These are phyloP conservation scores for Scomber japonicus DNA, from an alignment of 2,113 vertebrate species.

Conservation along the genomic window DNA sequence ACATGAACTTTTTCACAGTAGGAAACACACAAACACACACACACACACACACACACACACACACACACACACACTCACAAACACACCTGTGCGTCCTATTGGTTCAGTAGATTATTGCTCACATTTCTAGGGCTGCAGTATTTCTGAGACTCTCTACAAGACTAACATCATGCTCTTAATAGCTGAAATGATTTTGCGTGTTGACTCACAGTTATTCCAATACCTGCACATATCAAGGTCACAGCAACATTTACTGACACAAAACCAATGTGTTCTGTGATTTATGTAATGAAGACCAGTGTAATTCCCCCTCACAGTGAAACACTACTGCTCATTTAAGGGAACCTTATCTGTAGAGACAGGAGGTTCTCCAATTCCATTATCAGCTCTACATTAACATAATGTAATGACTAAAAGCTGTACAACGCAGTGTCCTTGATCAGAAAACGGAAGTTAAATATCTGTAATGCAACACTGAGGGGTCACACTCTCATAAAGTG, in stretches of 20 bases:
- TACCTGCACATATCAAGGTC: conserved; percentile 43
- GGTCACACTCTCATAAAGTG: not conserved
- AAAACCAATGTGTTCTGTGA: conserved; percentile 4
- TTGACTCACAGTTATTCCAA: conserved; percentile 21
- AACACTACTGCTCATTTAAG: conserved; percentile 20
- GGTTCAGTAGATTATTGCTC: not conserved
- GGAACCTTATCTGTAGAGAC: conserved; percentile 45
- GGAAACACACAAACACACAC: not conserved
- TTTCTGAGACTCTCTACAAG: conserved; percentile 15
- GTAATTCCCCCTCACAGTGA: conserved; percentile 3
- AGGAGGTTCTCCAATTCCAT: conserved; percentile 26
- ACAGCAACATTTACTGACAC: not conserved
- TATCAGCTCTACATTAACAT: conserved; percentile 49
- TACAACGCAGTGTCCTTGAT: not conserved
- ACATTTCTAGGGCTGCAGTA: not conserved
- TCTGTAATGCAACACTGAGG: not conserved
- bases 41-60: not conserved
- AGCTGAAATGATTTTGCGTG: conserved; percentile 30
- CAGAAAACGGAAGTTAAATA: not conserved
- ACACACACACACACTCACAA: not conserved
- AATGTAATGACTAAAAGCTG: conserved; percentile 34
- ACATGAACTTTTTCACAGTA: not conserved
- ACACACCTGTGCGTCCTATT: not conserved
- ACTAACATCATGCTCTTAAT: conserved; percentile 19
- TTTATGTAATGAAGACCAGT: conserved; percentile 14